Evolutionary conservation across 2,888 invertebrate species (phyloP).

Genomic region (Lasioglossum malachurum): DNA sequence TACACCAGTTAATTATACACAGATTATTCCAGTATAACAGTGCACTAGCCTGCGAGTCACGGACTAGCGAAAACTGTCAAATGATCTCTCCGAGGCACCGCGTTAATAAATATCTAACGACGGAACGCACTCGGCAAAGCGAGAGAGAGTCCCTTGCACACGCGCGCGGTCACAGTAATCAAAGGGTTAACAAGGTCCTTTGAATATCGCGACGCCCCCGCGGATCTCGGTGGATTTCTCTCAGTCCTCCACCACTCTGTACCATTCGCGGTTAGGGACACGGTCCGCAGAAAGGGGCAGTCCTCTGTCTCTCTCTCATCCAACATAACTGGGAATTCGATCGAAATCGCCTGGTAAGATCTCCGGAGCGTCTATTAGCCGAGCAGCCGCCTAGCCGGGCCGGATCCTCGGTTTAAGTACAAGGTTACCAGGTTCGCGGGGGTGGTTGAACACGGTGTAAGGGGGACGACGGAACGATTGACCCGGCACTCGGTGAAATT

Average conservation of each 20-base stretch:
- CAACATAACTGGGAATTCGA: neutral
- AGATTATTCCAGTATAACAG: too few species aligned
- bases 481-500: slow-evolving; percentile 72
- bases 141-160: neutral
- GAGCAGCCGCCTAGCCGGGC: slow-evolving; percentile 4
- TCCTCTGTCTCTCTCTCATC: neutral
- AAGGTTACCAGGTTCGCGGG: slow-evolving; percentile 29
- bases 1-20: too few species aligned
- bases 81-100: neutral
- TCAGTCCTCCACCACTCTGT: neutral
- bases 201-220: neutral
- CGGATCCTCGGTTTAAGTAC: slow-evolving; percentile 35
- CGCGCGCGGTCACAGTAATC: neutral
- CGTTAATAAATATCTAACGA: neutral
- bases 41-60: too few species aligned
- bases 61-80: neutral
- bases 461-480: slow-evolving; percentile 59
- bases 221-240: neutral
- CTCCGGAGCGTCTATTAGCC: slow-evolving; percentile 39
- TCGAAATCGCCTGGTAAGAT: slow-evolving; percentile 9
- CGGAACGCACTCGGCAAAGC: neutral
- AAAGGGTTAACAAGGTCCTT: neutral
- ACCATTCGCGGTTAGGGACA: neutral
- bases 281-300: neutral
- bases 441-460: neutral